Evolutionary conservation across 2,797 vertebrate genomes (phyloP), one percentile per base, ranked within the genome.

Genomic region (Cynopterus sphinx): DNA sequence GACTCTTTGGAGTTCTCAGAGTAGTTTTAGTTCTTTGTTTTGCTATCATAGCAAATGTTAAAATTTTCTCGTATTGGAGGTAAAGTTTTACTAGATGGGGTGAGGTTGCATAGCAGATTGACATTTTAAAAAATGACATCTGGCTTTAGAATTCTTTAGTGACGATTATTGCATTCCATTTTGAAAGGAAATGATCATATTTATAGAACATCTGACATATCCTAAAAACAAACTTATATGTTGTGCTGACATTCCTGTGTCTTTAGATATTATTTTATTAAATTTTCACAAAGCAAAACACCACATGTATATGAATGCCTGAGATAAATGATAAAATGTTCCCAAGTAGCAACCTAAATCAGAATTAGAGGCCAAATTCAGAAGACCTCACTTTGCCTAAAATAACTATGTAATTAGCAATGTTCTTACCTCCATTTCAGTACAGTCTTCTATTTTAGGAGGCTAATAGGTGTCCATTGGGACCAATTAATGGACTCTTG

Each of bases 131-230:
- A 95, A 97, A 93, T 96, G 94, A 96, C 96, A 97, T 98, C 97
- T 98, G 98, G 98, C 94, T 97, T 98, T 95, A 90, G 70, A 97
- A 97, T 97, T 97, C 96, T 85, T 97, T 84, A 81, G 97, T 98
- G 97, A 96, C 97, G 97, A 95, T 97, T 88, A 93, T 88, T 96
- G 96, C 95, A 91, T 93, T 90, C 78, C 90, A 94, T 91, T 98
- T 97, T 98, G 97, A 98, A 98, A 98, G 94, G 96, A 98, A 98
- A 97, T 96, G 91, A 98, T 96, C 97, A 79, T 93, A 97, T 97
- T 97, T 97, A 96, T 97, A 97, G 95, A 96, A 89, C 95, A 95
- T 95, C 55, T 95, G 87, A 95, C 97, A 96, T 94, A 96, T 63
- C 78, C 57, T 95, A 94, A 87, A 95, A 84, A 96, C 97, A 94